Percentiles rank a stretch among this genome's conserved stretches.
Evolutionary conservation across 2,113 vertebrate genomes (phyloP).

Genomic region (Tenebrosternarchus preto): DNA sequence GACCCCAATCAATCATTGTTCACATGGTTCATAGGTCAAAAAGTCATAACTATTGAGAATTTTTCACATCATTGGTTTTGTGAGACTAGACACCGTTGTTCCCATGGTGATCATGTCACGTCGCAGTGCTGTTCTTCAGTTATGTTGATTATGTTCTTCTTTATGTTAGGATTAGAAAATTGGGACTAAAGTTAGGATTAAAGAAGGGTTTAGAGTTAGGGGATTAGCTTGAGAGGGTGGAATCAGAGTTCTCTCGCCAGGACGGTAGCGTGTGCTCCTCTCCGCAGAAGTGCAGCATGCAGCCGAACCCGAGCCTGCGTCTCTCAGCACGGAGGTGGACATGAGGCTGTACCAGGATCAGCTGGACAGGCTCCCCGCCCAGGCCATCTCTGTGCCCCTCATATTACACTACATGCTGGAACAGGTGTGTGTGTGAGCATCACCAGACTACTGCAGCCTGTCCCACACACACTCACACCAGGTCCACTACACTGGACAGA

Average conservation of each 20-base stretch:
- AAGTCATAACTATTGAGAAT: too few relatives aligned
- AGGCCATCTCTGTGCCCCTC: constrained; percentile 81
- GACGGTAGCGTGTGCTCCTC: neutral
- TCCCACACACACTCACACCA: neutral
- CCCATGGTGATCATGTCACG: too few relatives aligned
- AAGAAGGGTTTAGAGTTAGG: neutral
- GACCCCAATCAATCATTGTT: too few relatives aligned
- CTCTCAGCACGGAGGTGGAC: constrained; percentile 69
- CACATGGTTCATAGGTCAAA: too few relatives aligned
- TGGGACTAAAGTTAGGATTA: neutral
- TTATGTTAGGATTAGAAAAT: too few relatives aligned
- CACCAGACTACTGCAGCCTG: neutral
- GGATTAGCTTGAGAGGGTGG: too few relatives aligned
- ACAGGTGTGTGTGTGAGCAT: constrained; percentile 75
- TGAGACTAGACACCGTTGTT: too few relatives aligned
- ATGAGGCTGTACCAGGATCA: constrained; percentile 84
- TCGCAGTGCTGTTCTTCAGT: too few relatives aligned
- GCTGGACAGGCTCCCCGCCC: constrained; percentile 78
- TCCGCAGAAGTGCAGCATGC: neutral
- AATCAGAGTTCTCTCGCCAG: too few relatives aligned
- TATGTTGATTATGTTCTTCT: too few relatives aligned
- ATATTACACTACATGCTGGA: constrained; percentile 87
- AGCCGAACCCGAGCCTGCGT: constrained; percentile 45
- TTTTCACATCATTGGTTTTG: too few relatives aligned
- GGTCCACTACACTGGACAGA: too few relatives aligned